Evolutionary conservation across 1,140 invertebrate species (phyloP).

Genomic region (Drosophila triauraria): DNA sequence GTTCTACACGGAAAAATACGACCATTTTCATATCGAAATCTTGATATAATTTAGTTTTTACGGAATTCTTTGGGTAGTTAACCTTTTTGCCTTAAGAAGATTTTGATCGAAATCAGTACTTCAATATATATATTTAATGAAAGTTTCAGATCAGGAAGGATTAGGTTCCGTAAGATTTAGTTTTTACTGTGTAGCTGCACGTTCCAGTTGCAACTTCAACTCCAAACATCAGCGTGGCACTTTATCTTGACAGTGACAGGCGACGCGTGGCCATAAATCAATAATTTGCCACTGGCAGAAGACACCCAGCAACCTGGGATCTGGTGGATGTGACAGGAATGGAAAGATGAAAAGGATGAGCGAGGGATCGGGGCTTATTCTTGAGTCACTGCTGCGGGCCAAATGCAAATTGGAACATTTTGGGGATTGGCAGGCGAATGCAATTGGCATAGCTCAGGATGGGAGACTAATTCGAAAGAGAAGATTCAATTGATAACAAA

Average conservation of each 20-base stretch:
- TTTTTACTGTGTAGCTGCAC: conserved; percentile 20
- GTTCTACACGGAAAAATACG: not conserved
- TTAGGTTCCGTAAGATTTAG: not conserved
- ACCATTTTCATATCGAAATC: not conserved
- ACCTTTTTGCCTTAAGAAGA: not conserved
- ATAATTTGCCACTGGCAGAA: conserved; percentile 57
- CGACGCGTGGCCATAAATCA: conserved; percentile 73
- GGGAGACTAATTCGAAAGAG: conserved; percentile 1
- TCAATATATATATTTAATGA: not conserved
- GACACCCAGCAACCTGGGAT: conserved; percentile 31
- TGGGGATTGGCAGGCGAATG: conserved; percentile 20
- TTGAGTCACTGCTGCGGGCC: conserved; percentile 25
- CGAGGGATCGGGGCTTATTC: conserved; percentile 22
- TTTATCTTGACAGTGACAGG: conserved; percentile 68
- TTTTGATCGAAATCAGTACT: not conserved
- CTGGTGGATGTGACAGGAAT: conserved; percentile 48
- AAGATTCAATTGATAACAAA: not conserved
- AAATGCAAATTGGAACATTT: conserved; percentile 41
- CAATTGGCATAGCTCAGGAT: conserved; percentile 9
- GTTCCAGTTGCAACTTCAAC: conserved; percentile 38
- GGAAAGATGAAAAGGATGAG: conserved; percentile 20
- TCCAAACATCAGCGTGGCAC: conserved; percentile 23
- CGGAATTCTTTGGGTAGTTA: not conserved
- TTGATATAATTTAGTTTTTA: not conserved
- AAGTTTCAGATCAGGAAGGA: not conserved